Evolutionary conservation across 2,113 vertebrate species (phyloP).

Genomic region (Helogale parvula): DNA sequence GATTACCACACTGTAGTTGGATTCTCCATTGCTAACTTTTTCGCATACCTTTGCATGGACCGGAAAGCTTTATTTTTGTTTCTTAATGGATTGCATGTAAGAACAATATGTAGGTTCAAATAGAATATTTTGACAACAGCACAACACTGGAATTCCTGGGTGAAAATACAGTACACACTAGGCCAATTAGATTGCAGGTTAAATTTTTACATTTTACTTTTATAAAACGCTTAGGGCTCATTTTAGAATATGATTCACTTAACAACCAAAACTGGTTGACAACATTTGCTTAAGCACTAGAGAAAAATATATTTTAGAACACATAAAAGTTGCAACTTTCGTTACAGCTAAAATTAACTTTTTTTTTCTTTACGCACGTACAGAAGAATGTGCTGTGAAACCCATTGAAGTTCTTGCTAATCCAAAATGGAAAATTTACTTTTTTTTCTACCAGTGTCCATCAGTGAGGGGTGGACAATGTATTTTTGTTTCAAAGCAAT

Average conservation of each 20-base stretch:
- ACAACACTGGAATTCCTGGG: constrained; percentile 52
- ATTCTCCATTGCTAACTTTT: constrained; percentile 70
- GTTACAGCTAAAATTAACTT: constrained; percentile 26
- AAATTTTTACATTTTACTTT: constrained; percentile 66
- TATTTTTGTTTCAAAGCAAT: constrained; percentile 36
- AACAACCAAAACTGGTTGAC: constrained; percentile 18
- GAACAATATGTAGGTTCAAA: constrained; percentile 64
- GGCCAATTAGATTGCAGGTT: constrained; percentile 54
- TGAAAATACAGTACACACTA: constrained; percentile 56
- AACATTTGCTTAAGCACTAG: constrained; percentile 55
- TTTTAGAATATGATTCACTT: constrained; percentile 60
- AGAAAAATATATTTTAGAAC: constrained; percentile 20
- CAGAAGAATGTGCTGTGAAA: constrained; percentile 20
- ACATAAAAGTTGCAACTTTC: background rate
- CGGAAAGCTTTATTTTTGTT: constrained; percentile 70
- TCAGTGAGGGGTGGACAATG: background rate
- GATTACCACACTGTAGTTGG: constrained; percentile 66
- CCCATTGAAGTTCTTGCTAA: background rate
- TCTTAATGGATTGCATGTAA: constrained; percentile 77
- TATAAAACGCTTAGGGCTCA: constrained; percentile 56
- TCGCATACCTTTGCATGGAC: constrained; percentile 74
- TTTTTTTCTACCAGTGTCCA: background rate
- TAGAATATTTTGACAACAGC: constrained; percentile 72
- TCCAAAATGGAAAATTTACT: background rate
- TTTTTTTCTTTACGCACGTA: background rate